A percentile compares a stretch with the other conserved stretches of the same genome.
phyloP scores from a whole-genome alignment of 2,113 vertebrate species.

The Macrotus californicus region DNA sequence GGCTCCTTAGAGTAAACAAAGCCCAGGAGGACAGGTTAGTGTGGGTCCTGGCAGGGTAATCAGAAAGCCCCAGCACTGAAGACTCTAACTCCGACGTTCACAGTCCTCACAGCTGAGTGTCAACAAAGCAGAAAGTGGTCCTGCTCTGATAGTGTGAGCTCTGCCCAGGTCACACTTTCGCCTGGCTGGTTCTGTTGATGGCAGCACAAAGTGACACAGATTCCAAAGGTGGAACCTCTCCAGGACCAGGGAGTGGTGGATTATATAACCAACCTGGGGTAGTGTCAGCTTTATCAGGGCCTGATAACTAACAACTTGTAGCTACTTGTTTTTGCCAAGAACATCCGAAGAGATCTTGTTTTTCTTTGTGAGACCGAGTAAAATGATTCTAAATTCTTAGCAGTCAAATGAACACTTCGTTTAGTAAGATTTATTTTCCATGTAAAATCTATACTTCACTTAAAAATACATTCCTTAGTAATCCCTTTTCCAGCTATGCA shows the following conservation, averaged over 20 bases:
- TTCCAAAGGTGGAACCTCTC: slow-evolving; percentile 44
- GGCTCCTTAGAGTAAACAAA: background rate
- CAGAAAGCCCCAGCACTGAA: background rate
- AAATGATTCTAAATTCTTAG: slow-evolving; percentile 16
- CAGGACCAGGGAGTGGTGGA: background rate
- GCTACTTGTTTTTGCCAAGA: slow-evolving; percentile 40
- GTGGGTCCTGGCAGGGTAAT: background rate
- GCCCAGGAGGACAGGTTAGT: background rate
- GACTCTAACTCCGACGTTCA: slow-evolving; percentile 27
- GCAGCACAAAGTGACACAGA: slow-evolving; percentile 43
- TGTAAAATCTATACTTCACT: slow-evolving; percentile 29
- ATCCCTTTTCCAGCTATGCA: background rate
- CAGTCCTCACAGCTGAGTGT: slow-evolving; percentile 20
- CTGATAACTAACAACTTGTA: slow-evolving; percentile 38
- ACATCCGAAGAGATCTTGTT: slow-evolving; percentile 21
- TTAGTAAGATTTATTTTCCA: slow-evolving; percentile 50
- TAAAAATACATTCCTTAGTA: slow-evolving; percentile 8
- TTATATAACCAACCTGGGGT: slow-evolving; percentile 49
- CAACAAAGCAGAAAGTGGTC: slow-evolving; percentile 51
- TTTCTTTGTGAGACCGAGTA: slow-evolving; percentile 5
- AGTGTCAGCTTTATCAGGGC: slow-evolving; percentile 42
- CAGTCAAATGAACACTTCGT: background rate
- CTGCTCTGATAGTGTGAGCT: slow-evolving; percentile 39
- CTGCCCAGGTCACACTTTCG: slow-evolving; percentile 39
- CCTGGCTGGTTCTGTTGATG: slow-evolving; percentile 49